These are phyloP conservation scores for Helobdella robusta DNA, from an alignment of 2,888 invertebrate species.

Conservation along the genomic window DNA sequence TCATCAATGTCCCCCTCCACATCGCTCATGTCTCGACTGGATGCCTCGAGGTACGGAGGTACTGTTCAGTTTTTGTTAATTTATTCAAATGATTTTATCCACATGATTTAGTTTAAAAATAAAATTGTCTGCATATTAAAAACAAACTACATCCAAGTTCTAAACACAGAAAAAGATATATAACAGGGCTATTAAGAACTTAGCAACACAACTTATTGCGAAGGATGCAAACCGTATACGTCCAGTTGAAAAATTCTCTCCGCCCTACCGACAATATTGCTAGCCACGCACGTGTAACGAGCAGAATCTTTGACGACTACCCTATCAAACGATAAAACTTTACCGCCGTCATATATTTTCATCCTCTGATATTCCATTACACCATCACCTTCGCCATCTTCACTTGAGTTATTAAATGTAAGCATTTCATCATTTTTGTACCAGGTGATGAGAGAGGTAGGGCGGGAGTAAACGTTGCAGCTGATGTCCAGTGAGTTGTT, in stretches of 20 bases:
- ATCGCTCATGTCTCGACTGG: too few relatives aligned
- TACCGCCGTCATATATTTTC: conserved; percentile 28
- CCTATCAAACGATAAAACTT: conserved; percentile 37
- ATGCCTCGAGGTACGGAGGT: conserved; percentile 36
- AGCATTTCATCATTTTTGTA: conserved; percentile 44
- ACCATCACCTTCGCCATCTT: too few relatives aligned
- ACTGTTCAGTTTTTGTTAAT: too few relatives aligned
- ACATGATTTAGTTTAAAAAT: too few relatives aligned
- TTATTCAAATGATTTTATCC: too few relatives aligned
- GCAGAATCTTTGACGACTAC: conserved; percentile 46
- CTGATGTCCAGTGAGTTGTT: conserved; percentile 27
- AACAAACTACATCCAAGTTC: too few relatives aligned
- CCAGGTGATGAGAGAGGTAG: conserved; percentile 50
- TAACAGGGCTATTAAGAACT: too few relatives aligned
- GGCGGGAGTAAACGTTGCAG: conserved; percentile 31
- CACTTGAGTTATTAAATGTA: background rate
- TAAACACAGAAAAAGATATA: too few relatives aligned
- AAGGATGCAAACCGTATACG: conserved; percentile 36
- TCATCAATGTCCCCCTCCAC: too few relatives aligned
- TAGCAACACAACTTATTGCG: too few relatives aligned
- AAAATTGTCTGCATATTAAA: too few relatives aligned
- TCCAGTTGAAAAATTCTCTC: conserved; percentile 43
- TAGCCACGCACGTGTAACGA: conserved; percentile 50
- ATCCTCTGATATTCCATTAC: too few relatives aligned
- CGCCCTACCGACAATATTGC: conserved; percentile 51